Evolutionary conservation across 2,888 invertebrate genomes (phyloP), one percentile per base, ranked within the genome.

Genomic region (Heliconius cydno): DNA sequence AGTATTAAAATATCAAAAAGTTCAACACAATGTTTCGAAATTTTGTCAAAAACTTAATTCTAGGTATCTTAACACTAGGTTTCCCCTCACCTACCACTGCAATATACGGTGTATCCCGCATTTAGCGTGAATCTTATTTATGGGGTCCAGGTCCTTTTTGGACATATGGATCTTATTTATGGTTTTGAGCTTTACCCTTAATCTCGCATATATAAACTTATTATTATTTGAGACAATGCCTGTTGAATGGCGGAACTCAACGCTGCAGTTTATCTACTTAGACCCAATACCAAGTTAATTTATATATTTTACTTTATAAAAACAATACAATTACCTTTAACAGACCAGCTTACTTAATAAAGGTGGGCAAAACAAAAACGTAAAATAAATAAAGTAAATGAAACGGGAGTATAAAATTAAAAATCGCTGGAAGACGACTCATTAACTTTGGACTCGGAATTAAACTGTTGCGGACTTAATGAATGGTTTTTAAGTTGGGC

Each of bases 401-500:
- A 87, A 92, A 92, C 90, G 89, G 88, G 90, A 89, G 90, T 89
- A 92, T 93, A 91, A 93, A 93, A 92, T 93, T 94, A 92, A 93
- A 92, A 94, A 92, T 85, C 89, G 87, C 86, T 85, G 85, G 85
- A 83, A 85, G 86, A 87, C 90, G 92, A 89, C 92, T 94, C 94
- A 93, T 94, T 94, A 93, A 90, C 89, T 92, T 90, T 90, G 89
- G 92, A 92, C 89, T 91, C 60, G 89, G 92, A 93, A 93, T 93
- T 92, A 92, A 93, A 93, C 91, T 90, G 91, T 90, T 92, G 90
- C 90, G 78, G 89, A 92, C 90, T 93, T 92, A 94, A 94, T 94
- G 93, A 94, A 93, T 92, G 91, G 88, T 85, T 87, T 60, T 85
- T 82, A 82, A 82, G 80, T 83, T 19, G 10, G 65, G 60, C 38